Percentiles rank a stretch among this genome's conserved stretches.
Evolutionary conservation across 2,797 vertebrate species (phyloP).

Genomic region (Sebastes cheni): DNA sequence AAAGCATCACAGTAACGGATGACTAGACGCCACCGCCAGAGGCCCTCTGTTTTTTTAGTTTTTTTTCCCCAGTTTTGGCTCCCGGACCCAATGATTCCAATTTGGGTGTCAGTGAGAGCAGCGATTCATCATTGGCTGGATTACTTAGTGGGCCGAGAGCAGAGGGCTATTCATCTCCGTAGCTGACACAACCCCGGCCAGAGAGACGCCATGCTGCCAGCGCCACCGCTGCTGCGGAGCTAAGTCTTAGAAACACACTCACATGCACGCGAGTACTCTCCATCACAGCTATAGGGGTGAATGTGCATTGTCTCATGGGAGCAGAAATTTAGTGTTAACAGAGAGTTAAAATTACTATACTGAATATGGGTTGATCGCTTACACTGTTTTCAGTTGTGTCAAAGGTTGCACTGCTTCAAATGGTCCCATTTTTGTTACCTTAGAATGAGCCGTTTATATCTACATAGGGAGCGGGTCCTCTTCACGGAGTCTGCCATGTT

Average conservation of each 20-base stretch:
- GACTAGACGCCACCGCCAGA: slow-evolving; percentile 59
- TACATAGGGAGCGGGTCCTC: no score
- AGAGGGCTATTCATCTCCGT: slow-evolving; percentile 80
- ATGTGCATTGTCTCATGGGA: not conserved
- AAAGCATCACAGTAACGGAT: slow-evolving; percentile 77
- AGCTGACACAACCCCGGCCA: slow-evolving; percentile 75
- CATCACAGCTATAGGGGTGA: not conserved
- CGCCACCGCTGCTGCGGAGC: slow-evolving; percentile 20
- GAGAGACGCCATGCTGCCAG: slow-evolving; percentile 59
- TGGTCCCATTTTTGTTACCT: no score
- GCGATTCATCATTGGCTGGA: slow-evolving; percentile 79
- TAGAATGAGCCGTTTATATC: no score
- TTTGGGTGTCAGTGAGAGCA: slow-evolving; percentile 80
- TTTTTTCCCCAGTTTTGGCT: slow-evolving; percentile 58
- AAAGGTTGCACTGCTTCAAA: not conserved
- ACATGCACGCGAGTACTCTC: not conserved
- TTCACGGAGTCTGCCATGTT: no score
- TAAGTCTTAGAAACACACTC: slow-evolving; percentile 18
- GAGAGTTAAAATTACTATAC: not conserved
- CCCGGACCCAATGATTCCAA: slow-evolving; percentile 77
- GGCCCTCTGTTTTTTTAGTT: slow-evolving; percentile 25
- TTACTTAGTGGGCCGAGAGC: slow-evolving; percentile 81
- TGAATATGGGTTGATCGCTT: not conserved
- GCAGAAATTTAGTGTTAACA: not conserved
- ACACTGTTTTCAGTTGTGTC: not conserved